These are phyloP conservation scores for Sylvia borin DNA, from an alignment of 2,797 vertebrate species.

Conservation along the genomic window DNA sequence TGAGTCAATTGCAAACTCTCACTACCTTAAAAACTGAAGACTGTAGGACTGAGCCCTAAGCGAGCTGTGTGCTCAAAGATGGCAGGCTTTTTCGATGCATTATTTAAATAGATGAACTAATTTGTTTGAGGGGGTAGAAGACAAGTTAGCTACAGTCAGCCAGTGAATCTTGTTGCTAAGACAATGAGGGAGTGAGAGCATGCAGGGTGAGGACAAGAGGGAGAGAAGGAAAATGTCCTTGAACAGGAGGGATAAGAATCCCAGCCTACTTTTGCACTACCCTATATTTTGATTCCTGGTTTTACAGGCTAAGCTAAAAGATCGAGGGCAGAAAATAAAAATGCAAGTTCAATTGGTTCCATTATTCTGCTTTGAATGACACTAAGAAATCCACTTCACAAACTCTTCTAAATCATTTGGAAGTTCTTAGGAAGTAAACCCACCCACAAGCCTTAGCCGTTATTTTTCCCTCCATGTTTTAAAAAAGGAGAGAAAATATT, in stretches of 20 bases:
- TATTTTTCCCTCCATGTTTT: neutral
- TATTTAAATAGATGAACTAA: slow-evolving; percentile 42
- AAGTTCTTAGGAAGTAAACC: neutral
- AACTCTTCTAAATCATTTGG: neutral
- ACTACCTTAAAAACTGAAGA: neutral
- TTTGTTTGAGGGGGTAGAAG: slow-evolving; percentile 30
- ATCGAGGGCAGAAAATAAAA: neutral
- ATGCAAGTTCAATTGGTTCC: neutral
- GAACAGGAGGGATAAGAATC: neutral
- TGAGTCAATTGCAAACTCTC: neutral
- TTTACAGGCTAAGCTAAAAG: neutral
- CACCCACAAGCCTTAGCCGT: neutral
- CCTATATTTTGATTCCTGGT: neutral
- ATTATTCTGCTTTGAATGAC: neutral
- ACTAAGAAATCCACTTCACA: neutral
- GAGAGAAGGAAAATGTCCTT: neutral
- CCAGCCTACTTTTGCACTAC: neutral
- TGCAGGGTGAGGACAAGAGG: neutral
- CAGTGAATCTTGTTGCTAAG: slow-evolving; percentile 42
- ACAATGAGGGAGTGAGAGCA: neutral
- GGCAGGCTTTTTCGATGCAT: neutral
- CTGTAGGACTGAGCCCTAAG: neutral
- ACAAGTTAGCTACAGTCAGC: neutral
- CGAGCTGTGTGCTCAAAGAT: neutral
- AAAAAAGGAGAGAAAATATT: neutral